Conservation (phyloP, 2,888 invertebrate genomes). For the Sesia apiformis region DNA sequence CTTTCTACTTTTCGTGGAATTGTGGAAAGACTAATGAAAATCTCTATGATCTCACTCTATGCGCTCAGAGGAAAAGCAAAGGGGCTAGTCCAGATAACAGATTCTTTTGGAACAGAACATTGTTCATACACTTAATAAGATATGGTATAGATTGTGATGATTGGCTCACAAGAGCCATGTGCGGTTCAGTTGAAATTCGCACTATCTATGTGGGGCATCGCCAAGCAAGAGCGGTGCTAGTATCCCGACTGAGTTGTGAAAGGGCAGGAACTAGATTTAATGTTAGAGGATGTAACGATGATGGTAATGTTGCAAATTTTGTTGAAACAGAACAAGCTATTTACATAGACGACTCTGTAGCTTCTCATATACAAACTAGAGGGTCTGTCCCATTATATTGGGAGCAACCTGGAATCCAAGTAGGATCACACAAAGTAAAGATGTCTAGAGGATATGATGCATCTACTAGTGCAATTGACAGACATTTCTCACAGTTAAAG, state of each 20-base stretch:
- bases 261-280: slow-evolving; percentile 98
- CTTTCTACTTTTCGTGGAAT: slow-evolving; percentile 97
- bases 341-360: slow-evolving; percentile 90
- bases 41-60: slow-evolving; percentile 93
- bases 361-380: slow-evolving; percentile 92
- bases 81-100: slow-evolving; percentile 91
- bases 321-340: slow-evolving; percentile 99
- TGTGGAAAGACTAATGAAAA: slow-evolving; percentile 55
- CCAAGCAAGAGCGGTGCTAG: slow-evolving; percentile 94
- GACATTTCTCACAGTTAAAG: slow-evolving; percentile 90
- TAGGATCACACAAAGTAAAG: slow-evolving; percentile 98
- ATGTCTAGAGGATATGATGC: slow-evolving; percentile 97
- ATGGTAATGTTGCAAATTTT: slow-evolving; percentile 99
- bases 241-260: slow-evolving; percentile 97
- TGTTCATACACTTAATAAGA: slow-evolving; percentile 93
- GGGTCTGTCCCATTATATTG: slow-evolving; percentile 99
- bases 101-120: slow-evolving; percentile 98
- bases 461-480: slow-evolving; percentile 93
- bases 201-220: slow-evolving; percentile 98
- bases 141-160: slow-evolving; percentile 92
- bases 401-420: slow-evolving; percentile 99
- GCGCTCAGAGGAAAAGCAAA: slow-evolving; percentile 91
- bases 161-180: slow-evolving; percentile 97
- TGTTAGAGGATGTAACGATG: slow-evolving; percentile 98
- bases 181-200: slow-evolving; percentile 97